Evolutionary conservation across 1,140 invertebrate genomes (phyloP).

Genomic region (Goniozus legneri): DNA sequence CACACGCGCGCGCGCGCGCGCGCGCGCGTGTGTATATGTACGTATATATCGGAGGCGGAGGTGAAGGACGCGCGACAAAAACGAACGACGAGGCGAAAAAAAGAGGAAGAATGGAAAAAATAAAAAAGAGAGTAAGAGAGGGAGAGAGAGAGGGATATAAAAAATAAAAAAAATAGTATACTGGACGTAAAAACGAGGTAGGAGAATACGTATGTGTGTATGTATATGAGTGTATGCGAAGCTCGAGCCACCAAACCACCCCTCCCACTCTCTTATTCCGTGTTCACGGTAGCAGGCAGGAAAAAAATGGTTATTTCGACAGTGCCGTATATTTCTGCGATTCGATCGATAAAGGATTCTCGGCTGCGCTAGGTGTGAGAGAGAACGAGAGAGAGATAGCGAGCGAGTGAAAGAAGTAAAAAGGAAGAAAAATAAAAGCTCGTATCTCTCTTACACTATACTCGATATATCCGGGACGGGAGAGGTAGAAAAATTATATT

Average conservation of each 20-base stretch:
- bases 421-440: too few relatives aligned
- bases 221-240: background rate
- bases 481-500: too few relatives aligned
- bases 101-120: background rate
- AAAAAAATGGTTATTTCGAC: conserved; percentile 42
- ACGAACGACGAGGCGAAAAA: conserved; percentile 1
- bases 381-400: too few relatives aligned
- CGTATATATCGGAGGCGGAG: conserved; percentile 11
- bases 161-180: background rate
- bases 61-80: conserved; percentile 7
- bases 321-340: too few relatives aligned
- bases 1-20: conserved; percentile 13
- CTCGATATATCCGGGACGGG: too few relatives aligned
- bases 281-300: conserved; percentile 13
- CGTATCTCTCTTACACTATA: too few relatives aligned
- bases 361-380: conserved; percentile 42
- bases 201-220: background rate
- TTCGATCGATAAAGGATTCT: too few relatives aligned
- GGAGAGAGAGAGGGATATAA: conserved; percentile 4
- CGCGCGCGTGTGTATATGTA: conserved; percentile 13
- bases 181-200: background rate
- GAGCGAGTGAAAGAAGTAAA: too few relatives aligned
- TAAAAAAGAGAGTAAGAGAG: conserved; percentile 1
- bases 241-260: background rate
- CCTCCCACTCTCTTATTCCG: too few relatives aligned